Conservation (phyloP, 2,888 invertebrate species). For the Drosophila antonietae region DNA sequence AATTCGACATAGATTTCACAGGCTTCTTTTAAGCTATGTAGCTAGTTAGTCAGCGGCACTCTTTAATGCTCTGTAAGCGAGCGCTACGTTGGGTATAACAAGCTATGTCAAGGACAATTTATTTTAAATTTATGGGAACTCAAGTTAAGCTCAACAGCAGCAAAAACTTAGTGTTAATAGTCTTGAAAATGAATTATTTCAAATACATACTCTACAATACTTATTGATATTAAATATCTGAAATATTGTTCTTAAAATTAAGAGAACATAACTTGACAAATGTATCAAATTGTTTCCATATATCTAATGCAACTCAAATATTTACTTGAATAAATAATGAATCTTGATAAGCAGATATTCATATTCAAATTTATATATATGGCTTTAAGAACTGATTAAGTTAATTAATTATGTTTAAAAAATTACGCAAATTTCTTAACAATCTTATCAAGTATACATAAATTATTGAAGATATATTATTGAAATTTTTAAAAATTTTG, state of each 20-base stretch:
- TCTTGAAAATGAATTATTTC: neutral
- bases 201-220: neutral
- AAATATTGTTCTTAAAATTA: neutral
- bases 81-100: neutral
- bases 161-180: neutral
- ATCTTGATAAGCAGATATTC: neutral
- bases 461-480: neutral
- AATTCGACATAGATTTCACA: constrained; percentile 70
- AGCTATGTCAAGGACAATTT: neutral
- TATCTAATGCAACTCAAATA: neutral
- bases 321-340: neutral
- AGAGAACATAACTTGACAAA: too few species aligned
- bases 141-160: neutral
- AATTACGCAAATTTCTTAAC: neutral
- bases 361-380: neutral
- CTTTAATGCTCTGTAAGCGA: constrained; percentile 25
- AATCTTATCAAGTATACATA: neutral
- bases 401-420: neutral
- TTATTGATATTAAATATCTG: neutral
- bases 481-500: neutral
- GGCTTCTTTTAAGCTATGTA: constrained; percentile 24
- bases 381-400: neutral
- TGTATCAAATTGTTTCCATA: neutral
- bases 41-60: constrained; percentile 13
- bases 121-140: neutral